Conservation (phyloP, 2,113 vertebrate species). For the Poecilia latipinna region DNA sequence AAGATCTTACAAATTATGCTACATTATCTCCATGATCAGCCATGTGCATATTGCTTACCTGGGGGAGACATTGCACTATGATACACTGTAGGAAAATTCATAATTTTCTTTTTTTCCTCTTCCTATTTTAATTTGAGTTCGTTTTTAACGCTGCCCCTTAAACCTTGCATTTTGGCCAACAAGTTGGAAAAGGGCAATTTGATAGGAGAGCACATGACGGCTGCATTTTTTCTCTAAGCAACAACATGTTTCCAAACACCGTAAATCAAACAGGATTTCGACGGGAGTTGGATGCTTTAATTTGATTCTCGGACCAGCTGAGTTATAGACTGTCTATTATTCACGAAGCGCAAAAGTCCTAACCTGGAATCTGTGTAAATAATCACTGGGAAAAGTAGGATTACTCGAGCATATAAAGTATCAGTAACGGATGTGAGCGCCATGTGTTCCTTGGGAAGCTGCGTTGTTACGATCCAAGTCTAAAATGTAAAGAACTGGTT, state of each 20-base stretch:
- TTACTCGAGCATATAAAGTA: constrained; percentile 51
- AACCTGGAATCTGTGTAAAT: constrained; percentile 66
- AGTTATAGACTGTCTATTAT: constrained; percentile 58
- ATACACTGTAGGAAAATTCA: too few species aligned
- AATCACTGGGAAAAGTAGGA: constrained; percentile 67
- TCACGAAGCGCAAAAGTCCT: constrained; percentile 32
- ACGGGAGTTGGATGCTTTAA: constrained; percentile 50
- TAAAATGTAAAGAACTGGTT: constrained; percentile 36
- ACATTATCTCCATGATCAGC: too few species aligned
- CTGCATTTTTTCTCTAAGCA: constrained; percentile 30
- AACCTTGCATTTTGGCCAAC: constrained; percentile 28
- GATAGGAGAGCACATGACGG: background rate
- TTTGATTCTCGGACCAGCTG: constrained; percentile 43
- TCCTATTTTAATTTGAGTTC: constrained; percentile 1
- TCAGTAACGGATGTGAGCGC: constrained; percentile 56
- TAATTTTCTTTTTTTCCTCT: too few species aligned
- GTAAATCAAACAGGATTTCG: constrained; percentile 51
- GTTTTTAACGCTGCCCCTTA: constrained; percentile 26
- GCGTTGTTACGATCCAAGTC: constrained; percentile 55
- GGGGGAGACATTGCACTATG: too few species aligned
- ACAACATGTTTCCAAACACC: constrained; percentile 42
- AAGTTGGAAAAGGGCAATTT: background rate
- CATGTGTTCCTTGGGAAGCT: constrained; percentile 63
- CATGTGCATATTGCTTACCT: too few species aligned
- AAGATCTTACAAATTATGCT: too few species aligned